Percentiles rank a stretch among this genome's conserved stretches.
Conservation (phyloP, 2,113 vertebrate genomes). For the Saccopteryx bilineata region DNA sequence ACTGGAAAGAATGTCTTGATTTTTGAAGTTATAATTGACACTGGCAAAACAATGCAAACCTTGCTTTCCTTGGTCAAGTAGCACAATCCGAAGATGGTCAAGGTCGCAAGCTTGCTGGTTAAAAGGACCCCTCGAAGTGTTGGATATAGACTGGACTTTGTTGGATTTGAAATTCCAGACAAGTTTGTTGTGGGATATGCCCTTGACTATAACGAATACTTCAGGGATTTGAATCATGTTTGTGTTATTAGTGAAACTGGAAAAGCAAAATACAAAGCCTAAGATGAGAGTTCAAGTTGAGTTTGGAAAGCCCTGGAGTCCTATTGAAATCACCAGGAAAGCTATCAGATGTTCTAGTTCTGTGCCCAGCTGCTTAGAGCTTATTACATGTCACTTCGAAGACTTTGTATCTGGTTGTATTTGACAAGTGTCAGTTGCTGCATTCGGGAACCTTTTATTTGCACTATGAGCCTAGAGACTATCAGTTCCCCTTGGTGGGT, state of each 20-base stretch:
- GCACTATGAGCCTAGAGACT: conserved; percentile 86
- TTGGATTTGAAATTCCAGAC: conserved; percentile 99
- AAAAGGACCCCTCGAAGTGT: conserved; percentile 98
- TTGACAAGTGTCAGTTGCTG: conserved; percentile 83
- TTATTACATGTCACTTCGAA: conserved; percentile 88
- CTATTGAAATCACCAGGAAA: conserved; percentile 83
- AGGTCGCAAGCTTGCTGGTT: conserved; percentile 98
- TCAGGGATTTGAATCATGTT: conserved; percentile 99
- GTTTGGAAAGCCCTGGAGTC: conserved; percentile 79
- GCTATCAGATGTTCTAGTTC: conserved; percentile 80
- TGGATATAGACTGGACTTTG: conserved; percentile 97
- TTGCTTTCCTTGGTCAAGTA: conserved; percentile 95
- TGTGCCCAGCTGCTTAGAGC: conserved; percentile 83
- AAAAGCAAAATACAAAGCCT: conserved; percentile 99
- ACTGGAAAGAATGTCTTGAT: too few species aligned
- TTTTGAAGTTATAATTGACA: conserved; percentile 99
- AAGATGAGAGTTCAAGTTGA: conserved; percentile 83
- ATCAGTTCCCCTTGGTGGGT: conserved; percentile 83
- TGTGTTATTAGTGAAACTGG: conserved; percentile 99
- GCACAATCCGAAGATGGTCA: conserved; percentile 99
- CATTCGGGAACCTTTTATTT: conserved; percentile 87
- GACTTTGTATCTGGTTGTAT: conserved; percentile 83
- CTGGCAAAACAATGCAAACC: conserved; percentile 99
- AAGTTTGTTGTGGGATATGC: conserved; percentile 99
- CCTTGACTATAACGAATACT: conserved; percentile 99